These are phyloP conservation scores for Thalassoma bifasciatum DNA, from an alignment of 2,113 vertebrate genomes.

Conservation along the genomic window DNA sequence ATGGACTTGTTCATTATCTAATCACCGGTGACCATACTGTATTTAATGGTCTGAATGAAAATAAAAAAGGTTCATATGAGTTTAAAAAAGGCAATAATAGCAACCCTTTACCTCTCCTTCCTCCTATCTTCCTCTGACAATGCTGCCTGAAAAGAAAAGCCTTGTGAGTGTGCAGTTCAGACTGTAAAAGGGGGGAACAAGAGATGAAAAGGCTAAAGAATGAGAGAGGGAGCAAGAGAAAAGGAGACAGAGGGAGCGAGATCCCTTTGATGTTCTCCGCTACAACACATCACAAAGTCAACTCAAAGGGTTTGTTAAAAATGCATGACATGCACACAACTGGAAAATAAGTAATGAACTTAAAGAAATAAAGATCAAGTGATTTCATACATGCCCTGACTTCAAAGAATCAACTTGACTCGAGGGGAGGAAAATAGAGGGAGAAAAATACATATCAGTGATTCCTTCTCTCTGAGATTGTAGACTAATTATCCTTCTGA, in stretches of 20 bases:
- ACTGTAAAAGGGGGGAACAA: constrained; percentile 51
- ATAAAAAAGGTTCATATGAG: constrained; percentile 39
- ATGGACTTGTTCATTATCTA: constrained; percentile 47
- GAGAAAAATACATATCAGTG: constrained; percentile 75
- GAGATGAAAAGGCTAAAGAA: constrained; percentile 76
- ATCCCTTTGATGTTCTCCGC: constrained; percentile 91
- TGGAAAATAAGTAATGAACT: constrained; percentile 95
- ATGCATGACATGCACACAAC: constrained; percentile 98
- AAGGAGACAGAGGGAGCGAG: constrained; percentile 34
- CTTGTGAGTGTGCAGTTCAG: constrained; percentile 27
- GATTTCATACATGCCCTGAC: constrained; percentile 92
- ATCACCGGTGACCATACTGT: constrained; percentile 24
- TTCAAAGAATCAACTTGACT: constrained; percentile 96
- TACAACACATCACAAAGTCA: constrained; percentile 94
- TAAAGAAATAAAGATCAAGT: constrained; percentile 94
- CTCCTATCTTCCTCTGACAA: constrained; percentile 21
- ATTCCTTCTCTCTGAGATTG: constrained; percentile 63
- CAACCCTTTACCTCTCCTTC: constrained; percentile 11
- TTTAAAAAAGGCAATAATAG: constrained; percentile 39
- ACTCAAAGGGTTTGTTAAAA: constrained; percentile 99
- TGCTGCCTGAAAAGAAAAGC: constrained; percentile 47
- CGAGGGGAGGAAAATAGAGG: constrained; percentile 79
- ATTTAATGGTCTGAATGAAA: constrained; percentile 45
- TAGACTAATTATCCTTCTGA: constrained; percentile 72
- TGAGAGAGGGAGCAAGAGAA: constrained; percentile 46